Percentiles rank a stretch among this genome's conserved stretches.
These are phyloP conservation scores for Presbytis comata DNA, from an alignment of 2,797 vertebrate genomes.

Conservation along the genomic window DNA sequence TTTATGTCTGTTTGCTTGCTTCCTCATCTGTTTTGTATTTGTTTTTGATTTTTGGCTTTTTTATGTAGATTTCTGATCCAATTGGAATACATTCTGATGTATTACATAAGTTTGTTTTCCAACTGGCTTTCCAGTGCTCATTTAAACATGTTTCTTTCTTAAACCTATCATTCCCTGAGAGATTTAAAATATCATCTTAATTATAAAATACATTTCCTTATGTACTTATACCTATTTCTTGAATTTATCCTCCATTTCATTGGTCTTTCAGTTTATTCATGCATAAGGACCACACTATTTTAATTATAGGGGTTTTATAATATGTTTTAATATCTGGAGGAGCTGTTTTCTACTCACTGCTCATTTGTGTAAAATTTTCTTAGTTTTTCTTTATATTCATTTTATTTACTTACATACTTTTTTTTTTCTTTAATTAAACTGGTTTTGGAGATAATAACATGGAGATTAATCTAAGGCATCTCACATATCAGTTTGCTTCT, in stretches of 20 bases:
- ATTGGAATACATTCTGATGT: neutral
- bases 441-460: neutral
- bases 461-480: neutral
- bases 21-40: neutral
- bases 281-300: neutral
- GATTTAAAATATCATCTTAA: neutral
- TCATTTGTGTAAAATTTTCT: neutral
- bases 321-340: neutral
- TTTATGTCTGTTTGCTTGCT: neutral
- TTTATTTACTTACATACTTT: neutral
- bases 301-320: neutral
- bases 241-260: neutral
- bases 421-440: neutral
- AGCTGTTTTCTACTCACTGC: neutral
- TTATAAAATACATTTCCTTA: neutral
- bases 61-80: neutral
- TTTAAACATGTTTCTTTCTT: neutral
- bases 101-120: neutral
- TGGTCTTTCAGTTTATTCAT: neutral
- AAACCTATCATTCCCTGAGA: neutral
- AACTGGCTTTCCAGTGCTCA: neutral
- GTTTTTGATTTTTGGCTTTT: neutral
- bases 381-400: neutral
- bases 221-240: neutral
- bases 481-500: neutral